A percentile compares a stretch with the other conserved stretches of the same genome.
phyloP scores from a whole-genome alignment of 1,140 invertebrate genomes.

The Forficula auricularia region DNA sequence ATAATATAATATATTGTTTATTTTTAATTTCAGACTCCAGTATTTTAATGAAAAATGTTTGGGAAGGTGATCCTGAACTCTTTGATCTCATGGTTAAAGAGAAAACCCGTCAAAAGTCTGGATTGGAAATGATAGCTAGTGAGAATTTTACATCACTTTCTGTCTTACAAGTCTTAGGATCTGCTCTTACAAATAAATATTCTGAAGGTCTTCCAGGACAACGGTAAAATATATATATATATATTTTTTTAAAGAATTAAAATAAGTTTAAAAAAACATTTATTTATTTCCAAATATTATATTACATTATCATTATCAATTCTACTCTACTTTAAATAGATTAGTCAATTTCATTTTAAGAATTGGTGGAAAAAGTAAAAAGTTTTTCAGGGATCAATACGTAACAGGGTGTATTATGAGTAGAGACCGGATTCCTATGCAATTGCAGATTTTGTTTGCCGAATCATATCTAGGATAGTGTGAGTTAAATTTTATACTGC shows the following conservation, averaged over 20 bases:
- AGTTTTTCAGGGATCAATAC: too few relatives aligned
- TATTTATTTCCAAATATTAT: not conserved
- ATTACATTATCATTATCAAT: not conserved
- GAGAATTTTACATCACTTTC: constrained; percentile 93
- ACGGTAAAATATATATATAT: constrained; percentile 52
- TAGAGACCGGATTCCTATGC: too few relatives aligned
- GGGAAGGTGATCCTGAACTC: constrained; percentile 71
- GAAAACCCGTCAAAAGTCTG: constrained; percentile 64
- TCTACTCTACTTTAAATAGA: constrained; percentile 4
- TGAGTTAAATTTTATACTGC: too few relatives aligned
- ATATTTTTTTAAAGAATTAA: not conserved
- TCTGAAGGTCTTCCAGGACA: constrained; percentile 84
- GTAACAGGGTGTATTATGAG: too few relatives aligned
- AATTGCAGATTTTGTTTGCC: too few relatives aligned
- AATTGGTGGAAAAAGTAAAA: too few relatives aligned
- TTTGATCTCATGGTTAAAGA: constrained; percentile 69
- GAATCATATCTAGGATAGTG: too few relatives aligned
- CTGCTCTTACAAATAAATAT: constrained; percentile 94
- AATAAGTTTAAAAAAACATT: too few relatives aligned
- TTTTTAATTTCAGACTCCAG: not conserved
- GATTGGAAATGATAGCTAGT: constrained; percentile 90
- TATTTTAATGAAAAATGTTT: constrained; percentile 37
- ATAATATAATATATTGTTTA: too few relatives aligned
- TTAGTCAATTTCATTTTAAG: constrained; percentile 5
- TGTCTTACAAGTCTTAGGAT: constrained; percentile 77